A percentile compares a stretch with the other conserved stretches of the same genome.
Evolutionary conservation across 2,113 vertebrate species (phyloP).

Genomic region (Carassius gibelio): DNA sequence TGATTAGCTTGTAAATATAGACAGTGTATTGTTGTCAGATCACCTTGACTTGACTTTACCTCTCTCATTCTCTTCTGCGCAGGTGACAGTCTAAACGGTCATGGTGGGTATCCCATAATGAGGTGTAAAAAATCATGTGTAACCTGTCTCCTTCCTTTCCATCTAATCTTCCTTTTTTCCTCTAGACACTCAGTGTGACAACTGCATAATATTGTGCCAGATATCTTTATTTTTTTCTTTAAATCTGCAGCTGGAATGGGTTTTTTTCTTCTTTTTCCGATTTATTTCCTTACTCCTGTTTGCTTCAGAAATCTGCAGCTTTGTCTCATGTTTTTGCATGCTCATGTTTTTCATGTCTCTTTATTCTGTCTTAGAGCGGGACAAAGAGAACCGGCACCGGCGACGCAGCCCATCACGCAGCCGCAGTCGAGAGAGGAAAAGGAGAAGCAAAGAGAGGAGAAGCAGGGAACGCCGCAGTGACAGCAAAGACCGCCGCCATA

Average conservation of each 20-base stretch:
- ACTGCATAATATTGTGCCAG: background rate
- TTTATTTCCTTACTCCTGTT: background rate
- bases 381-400: constrained; percentile 91
- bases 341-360: background rate
- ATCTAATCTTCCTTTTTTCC: constrained; percentile 32
- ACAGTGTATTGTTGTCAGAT: background rate
- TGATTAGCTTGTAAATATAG: too few relatives aligned
- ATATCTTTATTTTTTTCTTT: constrained; percentile 7
- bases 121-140: constrained; percentile 37
- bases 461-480: constrained; percentile 82
- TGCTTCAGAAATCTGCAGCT: constrained; percentile 38
- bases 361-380: constrained; percentile 75
- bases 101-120: constrained; percentile 59
- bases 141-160: constrained; percentile 22
- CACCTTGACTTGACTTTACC: constrained; percentile 25
- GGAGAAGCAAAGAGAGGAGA: constrained; percentile 81
- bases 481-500: constrained; percentile 85
- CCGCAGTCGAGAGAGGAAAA: constrained; percentile 87
- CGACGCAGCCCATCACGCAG: constrained; percentile 87
- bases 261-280: background rate
- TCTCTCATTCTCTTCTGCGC: constrained; percentile 55
- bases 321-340: background rate
- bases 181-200: constrained; percentile 32
- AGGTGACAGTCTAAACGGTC: constrained; percentile 62
- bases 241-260: constrained; percentile 33